Base-by-base conservation (phyloP, 2,797 vertebrate genomes). In the Periophthalmus magnuspinnatus region DNA sequence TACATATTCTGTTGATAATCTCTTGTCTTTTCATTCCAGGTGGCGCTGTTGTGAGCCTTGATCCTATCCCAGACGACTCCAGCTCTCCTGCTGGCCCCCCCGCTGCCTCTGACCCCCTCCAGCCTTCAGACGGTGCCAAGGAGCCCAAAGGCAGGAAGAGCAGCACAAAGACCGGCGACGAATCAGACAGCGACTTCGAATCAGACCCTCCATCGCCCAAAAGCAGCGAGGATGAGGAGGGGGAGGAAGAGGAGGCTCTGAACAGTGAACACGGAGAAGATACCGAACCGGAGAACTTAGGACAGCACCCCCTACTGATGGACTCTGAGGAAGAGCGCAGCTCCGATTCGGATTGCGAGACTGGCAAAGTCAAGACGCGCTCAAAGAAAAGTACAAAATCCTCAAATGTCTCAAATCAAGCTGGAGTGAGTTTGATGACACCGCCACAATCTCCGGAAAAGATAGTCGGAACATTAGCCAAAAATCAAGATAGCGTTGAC, bases 161-260 rank as follows among this genome's bases (percentile, higher is more conserved):
- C 70, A 0, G 65, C 70, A 82, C 61, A 0, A 64, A 17, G 61
- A 45, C 61, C 22, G 89, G 86, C 0, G 95, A 95, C 0, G 95
- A 97, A 28, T 98, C 97, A 0, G 98, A 99, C 79, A 99, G 98
- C 33, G 98, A 99, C 79, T 99, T 99, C 28, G 98, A 99, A 71
- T 99, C 98, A 0, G 98, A 99, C 70, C 95, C 97, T 5, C 96
- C 97, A 11, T 98, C 97, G 21, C 95, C 96, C 0, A 97, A 97
- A 84, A 99, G 98, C 90, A 99, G 97, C 0, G 98, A 99, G 78
- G 98, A 96, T 0, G 95, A 97, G 8, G 96, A 97, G 71, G 91
- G 83, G 6, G 96, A 98, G 24, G 96, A 99, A 24, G 96, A 98
- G 0, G 97, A 97, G 66, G 93, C 86, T 17, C 91, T 96, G 70